Evolutionary conservation across 2,888 invertebrate genomes (phyloP).

Genomic region (Hylaea fasciaria): DNA sequence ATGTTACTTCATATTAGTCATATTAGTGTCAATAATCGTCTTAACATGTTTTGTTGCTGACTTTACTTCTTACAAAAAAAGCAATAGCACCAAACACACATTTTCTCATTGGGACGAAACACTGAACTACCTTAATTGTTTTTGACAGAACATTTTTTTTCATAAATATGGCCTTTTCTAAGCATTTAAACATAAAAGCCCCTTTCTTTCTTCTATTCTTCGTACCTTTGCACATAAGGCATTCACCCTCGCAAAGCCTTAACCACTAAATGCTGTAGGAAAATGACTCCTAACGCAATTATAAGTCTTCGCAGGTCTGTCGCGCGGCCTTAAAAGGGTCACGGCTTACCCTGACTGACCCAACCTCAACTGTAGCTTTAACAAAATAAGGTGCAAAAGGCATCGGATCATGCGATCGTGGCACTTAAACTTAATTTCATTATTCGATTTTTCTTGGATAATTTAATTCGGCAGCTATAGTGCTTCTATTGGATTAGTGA

Average conservation of each 20-base stretch:
- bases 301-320: slow-evolving; percentile 35
- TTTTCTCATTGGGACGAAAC: no score
- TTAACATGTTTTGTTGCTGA: no score
- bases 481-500: slow-evolving; percentile 40
- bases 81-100: no score
- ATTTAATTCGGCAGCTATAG: slow-evolving; percentile 42
- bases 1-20: no score
- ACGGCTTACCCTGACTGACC: not conserved
- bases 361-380: slow-evolving; percentile 5
- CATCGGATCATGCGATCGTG: slow-evolving; percentile 2
- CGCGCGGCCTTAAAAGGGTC: slow-evolving; percentile 18
- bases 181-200: no score
- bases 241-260: slow-evolving; percentile 12
- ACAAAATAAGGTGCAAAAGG: slow-evolving; percentile 16
- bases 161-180: no score
- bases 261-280: slow-evolving; percentile 27
- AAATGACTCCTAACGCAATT: slow-evolving; percentile 29
- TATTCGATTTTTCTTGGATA: slow-evolving; percentile 42
- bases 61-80: no score
- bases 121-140: no score
- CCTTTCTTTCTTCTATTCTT: no score
- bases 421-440: slow-evolving; percentile 42
- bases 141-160: no score
- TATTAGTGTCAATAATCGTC: no score
- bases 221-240: not conserved